These are phyloP conservation scores for Damaliscus lunatus DNA, from an alignment of 2,113 vertebrate genomes.

Conservation along the genomic window DNA sequence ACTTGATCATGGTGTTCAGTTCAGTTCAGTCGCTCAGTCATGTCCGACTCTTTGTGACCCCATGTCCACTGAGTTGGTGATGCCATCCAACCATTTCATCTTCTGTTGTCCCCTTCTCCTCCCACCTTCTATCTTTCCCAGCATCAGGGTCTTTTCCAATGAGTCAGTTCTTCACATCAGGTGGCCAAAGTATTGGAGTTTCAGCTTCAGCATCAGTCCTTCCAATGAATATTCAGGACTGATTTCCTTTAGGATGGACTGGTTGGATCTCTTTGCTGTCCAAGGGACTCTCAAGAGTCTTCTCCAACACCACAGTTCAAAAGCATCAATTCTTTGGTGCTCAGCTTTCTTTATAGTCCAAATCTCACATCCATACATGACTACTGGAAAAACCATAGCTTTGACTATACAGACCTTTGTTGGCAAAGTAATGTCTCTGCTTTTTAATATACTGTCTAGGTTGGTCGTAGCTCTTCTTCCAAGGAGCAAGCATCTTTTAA, in stretches of 20 bases:
- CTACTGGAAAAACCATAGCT: background rate
- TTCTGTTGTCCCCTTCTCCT: background rate
- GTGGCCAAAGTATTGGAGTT: background rate
- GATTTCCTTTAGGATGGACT: background rate
- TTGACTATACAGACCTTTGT: background rate
- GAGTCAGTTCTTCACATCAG: fast-evolving
- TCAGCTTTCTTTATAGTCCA: background rate
- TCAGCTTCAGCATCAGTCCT: background rate
- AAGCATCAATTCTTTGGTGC: fast-evolving
- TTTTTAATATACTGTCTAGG: background rate
- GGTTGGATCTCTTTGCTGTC: background rate
- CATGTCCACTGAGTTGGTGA: background rate
- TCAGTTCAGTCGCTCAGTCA: fast-evolving
- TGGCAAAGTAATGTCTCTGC: background rate
- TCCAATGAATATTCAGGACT: background rate
- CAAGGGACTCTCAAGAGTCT: background rate
- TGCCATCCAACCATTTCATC: background rate
- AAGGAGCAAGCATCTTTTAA: background rate
- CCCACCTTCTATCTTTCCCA: fast-evolving
- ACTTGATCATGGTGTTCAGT: background rate
- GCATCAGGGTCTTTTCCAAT: background rate
- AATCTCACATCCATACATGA: background rate
- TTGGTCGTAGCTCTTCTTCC: background rate
- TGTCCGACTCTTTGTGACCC: background rate
- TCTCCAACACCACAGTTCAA: background rate